Evolutionary conservation across 1,140 invertebrate species (phyloP).

Genomic region (Saxidomus purpurata): DNA sequence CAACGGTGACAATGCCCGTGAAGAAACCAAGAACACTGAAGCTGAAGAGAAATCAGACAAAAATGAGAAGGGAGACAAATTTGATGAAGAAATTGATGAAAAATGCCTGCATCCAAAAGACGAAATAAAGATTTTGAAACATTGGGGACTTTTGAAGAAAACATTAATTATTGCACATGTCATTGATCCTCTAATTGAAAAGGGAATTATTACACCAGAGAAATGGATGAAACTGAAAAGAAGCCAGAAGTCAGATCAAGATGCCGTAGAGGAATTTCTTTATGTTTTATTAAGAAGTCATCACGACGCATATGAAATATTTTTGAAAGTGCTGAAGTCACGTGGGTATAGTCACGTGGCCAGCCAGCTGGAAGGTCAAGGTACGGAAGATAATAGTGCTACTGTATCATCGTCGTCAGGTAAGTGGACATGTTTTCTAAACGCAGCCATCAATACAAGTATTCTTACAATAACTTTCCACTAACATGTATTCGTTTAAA

Average conservation of each 20-base stretch:
- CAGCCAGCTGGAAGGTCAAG: constrained; percentile 35
- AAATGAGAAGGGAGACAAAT: not conserved
- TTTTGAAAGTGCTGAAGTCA: not conserved
- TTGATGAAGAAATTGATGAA: not conserved
- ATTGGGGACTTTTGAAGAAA: constrained; percentile 57
- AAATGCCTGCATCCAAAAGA: constrained; percentile 48
- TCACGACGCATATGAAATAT: constrained; percentile 20
- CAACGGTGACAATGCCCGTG: not conserved
- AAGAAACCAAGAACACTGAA: not conserved
- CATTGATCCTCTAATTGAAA: constrained; percentile 55
- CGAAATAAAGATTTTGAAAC: constrained; percentile 55
- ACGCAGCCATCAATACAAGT: no score
- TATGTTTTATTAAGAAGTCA: constrained; percentile 35
- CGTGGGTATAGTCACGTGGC: constrained; percentile 35
- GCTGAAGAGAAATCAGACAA: not conserved
- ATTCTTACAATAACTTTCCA: no score
- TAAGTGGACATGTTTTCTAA: constrained; percentile 17
- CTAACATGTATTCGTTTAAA: no score
- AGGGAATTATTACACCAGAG: constrained; percentile 43
- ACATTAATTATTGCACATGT: constrained; percentile 10
- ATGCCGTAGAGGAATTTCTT: constrained; percentile 40
- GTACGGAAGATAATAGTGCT: not conserved
- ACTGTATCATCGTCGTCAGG: not conserved
- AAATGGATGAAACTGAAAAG: constrained; percentile 42
- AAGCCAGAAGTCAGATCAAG: constrained; percentile 18